Conservation (phyloP, 2,113 vertebrate genomes). For the Hoplias malabaricus region DNA sequence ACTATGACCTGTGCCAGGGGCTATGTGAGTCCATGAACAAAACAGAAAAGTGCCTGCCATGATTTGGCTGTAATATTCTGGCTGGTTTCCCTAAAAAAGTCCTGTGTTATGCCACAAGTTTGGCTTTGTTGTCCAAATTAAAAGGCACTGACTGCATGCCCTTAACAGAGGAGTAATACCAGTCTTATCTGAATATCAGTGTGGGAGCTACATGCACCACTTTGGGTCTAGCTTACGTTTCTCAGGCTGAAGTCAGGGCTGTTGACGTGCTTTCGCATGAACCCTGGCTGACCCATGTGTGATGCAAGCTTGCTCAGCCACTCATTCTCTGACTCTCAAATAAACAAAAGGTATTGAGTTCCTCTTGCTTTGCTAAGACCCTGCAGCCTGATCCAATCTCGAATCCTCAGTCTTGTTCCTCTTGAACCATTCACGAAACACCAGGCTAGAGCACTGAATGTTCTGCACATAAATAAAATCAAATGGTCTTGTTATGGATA, state of each 20-base stretch:
- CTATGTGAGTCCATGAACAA: slow-evolving; percentile 25
- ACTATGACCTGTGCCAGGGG: slow-evolving; percentile 42
- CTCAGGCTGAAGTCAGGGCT: slow-evolving; percentile 39
- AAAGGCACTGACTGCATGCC: slow-evolving; percentile 42
- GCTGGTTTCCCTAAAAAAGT: slow-evolving; percentile 43
- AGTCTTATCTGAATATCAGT: slow-evolving; percentile 49
- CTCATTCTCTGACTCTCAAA: slow-evolving; percentile 54
- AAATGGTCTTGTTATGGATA: slow-evolving; percentile 40
- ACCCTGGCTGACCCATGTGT: slow-evolving; percentile 65
- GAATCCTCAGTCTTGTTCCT: slow-evolving; percentile 61
- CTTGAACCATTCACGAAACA: slow-evolving; percentile 37
- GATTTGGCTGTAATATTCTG: slow-evolving; percentile 49
- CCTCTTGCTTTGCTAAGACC: slow-evolving; percentile 56
- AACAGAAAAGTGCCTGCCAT: slow-evolving; percentile 29
- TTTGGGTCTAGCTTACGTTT: slow-evolving; percentile 51
- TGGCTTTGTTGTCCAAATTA: slow-evolving; percentile 51
- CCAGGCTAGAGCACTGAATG: not conserved
- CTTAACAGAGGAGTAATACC: slow-evolving; percentile 42
- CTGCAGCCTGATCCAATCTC: slow-evolving; percentile 63
- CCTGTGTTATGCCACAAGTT: slow-evolving; percentile 40
- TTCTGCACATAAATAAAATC: slow-evolving; percentile 25
- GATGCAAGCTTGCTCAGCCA: slow-evolving; percentile 58
- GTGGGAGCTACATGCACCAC: slow-evolving; percentile 46
- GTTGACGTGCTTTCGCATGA: slow-evolving; percentile 46
- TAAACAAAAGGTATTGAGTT: slow-evolving; percentile 57